Evolutionary conservation across 1,140 invertebrate species (phyloP), one percentile per base, ranked within the genome.

Genomic region (Pogonus chalceus): DNA sequence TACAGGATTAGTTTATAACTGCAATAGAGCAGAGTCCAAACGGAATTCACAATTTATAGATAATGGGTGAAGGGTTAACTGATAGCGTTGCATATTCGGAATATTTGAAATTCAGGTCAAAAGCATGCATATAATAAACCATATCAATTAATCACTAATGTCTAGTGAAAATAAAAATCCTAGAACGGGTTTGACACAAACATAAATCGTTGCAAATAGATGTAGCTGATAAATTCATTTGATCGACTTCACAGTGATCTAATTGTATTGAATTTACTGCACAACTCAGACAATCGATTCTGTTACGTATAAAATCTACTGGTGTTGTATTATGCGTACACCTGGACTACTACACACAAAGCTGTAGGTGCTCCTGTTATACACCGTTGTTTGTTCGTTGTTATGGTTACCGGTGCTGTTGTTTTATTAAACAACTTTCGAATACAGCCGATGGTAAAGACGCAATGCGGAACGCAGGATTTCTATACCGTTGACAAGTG

Each of bases 241-340:
- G 37, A 43, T 43, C 7, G 37, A 43, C 37, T 43, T 43, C 37
- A 43, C 37, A 16, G 9, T 43, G 37, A 43, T 43, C 37, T 43
- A 43, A 43, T 43, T 43, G 37, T 43, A 43, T 43, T 43, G 37
- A 43, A 43, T 43, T 43, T 43, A 43, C 37, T 43, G 37, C 37
- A 9, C 18, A 43, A 16, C 18, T 43, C 37, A 9, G 37, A 43
- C 37, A 43, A 43, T 43, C 18, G 37, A 43, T 43, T 43, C 37
- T n/a, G n/a, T n/a, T n/a, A n/a, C n/a, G n/a, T n/a, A n/a, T n/a
- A n/a, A n/a, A 16, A 9, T 10, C 18, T 16, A 18, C 9, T 18
- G 37, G 18, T 43, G 18, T 43, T 12, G 7, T 10, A 4, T 10
- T 18, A 18, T 31, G 26, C 4, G 26, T 43, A 16, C 37, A 43